Evolutionary conservation across 2,888 invertebrate species (phyloP), one percentile per base, ranked within the genome.

Genomic region (Clistopyga incitator): DNA sequence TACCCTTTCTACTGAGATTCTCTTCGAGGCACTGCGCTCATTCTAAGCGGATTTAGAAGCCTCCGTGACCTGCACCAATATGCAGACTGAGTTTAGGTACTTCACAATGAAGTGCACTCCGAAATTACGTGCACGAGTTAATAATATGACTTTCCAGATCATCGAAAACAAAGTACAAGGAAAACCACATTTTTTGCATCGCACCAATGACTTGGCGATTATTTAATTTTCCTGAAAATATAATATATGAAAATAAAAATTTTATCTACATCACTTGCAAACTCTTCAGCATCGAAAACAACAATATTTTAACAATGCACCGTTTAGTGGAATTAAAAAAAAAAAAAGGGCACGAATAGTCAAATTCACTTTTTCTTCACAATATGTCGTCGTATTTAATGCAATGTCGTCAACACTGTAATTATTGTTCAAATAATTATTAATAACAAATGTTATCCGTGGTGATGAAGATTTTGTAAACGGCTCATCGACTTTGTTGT

Each of bases 41-140:
- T 3, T 70, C 11, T 15, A 15, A 15, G n/a, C 68, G 68, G 25
- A 50, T 50, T 70, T n/a, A 34, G 15, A 52, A 34, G 68, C 34
- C 68, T 70, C 18, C 68, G 52, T 70, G 50, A 70, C 52, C 50
- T 70, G n/a, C 47, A 34, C 13, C 45, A 6, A 50, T 42, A n/a
- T 23, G 18, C 29, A n/a, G 6, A 18, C n/a, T n/a, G n/a, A 18
- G 2, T 8, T 18, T 61, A 1, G 10, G 18, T 23, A 67, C 67
- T 18, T 18, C 67, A 50, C 67, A 10, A 6, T 34, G 10, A 10
- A 38, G 10, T 38, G 15, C 34, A 18, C 64, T 38, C 64, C 34
- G n/a, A 10, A 15, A 45, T 20, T 18, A 13, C 56, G 13, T n/a
- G 18, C 18, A 18, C 18, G 8, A 18, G 3, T 11, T 15, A 15